Percentiles rank a stretch among this genome's conserved stretches.
Evolutionary conservation across 2,797 vertebrate genomes (phyloP).

Genomic region (Sebastes taczanowskii): DNA sequence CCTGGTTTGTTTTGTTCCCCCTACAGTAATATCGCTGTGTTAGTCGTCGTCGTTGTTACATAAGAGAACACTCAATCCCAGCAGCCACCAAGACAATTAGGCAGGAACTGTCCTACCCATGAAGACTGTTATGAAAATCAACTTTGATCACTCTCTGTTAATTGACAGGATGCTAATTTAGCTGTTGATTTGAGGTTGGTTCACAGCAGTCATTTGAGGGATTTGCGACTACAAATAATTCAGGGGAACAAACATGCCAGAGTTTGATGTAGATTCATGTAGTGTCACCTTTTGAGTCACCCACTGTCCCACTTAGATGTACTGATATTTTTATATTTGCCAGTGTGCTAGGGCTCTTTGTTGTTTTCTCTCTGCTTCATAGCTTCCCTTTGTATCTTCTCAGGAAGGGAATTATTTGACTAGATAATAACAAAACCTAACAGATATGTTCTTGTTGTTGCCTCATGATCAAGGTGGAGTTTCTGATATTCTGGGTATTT

Average conservation of each 20-base stretch:
- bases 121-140: slow-evolving; percentile 42
- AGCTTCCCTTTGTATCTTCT: slow-evolving; percentile 26
- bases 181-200: slow-evolving; percentile 56
- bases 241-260: slow-evolving; percentile 21
- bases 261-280: slow-evolving; percentile 46
- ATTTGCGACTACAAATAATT: slow-evolving; percentile 47
- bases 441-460: slow-evolving; percentile 5
- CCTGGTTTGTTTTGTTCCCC: background rate
- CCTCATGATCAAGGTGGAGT: background rate
- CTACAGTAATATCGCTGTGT: slow-evolving; percentile 28
- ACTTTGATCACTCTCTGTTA: slow-evolving; percentile 63
- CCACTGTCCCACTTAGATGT: slow-evolving; percentile 28
- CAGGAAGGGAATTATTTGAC: slow-evolving; percentile 27
- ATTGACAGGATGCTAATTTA: slow-evolving; percentile 60
- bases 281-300: slow-evolving; percentile 23
- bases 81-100: slow-evolving; percentile 76
- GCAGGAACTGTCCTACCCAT: slow-evolving; percentile 26
- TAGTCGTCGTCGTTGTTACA: slow-evolving; percentile 77
- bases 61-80: slow-evolving; percentile 80
- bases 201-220: slow-evolving; percentile 44
- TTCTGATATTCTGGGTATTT: background rate
- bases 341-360: slow-evolving; percentile 10
- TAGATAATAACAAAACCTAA: slow-evolving; percentile 41
- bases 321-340: slow-evolving; percentile 30
- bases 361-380: slow-evolving; percentile 24